Base-by-base conservation (phyloP, 2,797 vertebrate species). In the Enteromius fasciolatus region DNA sequence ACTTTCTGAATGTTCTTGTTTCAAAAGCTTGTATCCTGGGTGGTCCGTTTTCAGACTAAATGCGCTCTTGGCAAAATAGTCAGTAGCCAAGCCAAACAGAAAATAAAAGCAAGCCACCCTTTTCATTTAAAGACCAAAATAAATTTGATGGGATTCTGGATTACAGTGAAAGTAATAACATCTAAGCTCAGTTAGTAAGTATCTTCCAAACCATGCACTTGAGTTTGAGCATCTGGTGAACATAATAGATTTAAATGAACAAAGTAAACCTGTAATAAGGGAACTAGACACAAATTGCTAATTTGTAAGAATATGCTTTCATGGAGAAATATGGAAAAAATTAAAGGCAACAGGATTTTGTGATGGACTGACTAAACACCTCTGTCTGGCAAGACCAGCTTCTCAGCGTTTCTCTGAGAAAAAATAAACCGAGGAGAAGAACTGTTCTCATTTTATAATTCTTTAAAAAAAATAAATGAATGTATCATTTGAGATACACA, bases 1-100 rank as follows among this genome's bases (percentile, higher is more conserved):
- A 8, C 25, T 8, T 63, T 31, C 59, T 63, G 25, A 63, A 63
- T 8, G 59, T 70, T 44, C 33, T 15, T 48, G 15, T 46, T 17
- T 46, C 41, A 70, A 70, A 46, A 46, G 11, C 68, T 23, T 70
- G 5, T 46, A 14, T 70, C 20, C 73, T 18, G 73, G 52, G 73
- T 59, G 73, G 73, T 76, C 52, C 2, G 3, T 23, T 25, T 59
- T 31, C n/a, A 76, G 73, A 59, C 52, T 76, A 76, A 61, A 76
- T 25, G 48, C 17, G 59, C 7, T 23, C 73, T 39, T n/a, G 39
- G 73, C 33, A 33, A n/a, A 33, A 59, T 12, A 39, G 7, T 15
- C 50, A 23, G 33, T 10, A 23, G 33, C 33, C 31, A 57, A 57
- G 20, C 33, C 50, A 75, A 75, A 75, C 28, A 75, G n/a, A 57